Conservation (phyloP, 2,888 invertebrate genomes). For the Dryadula phaetusa region DNA sequence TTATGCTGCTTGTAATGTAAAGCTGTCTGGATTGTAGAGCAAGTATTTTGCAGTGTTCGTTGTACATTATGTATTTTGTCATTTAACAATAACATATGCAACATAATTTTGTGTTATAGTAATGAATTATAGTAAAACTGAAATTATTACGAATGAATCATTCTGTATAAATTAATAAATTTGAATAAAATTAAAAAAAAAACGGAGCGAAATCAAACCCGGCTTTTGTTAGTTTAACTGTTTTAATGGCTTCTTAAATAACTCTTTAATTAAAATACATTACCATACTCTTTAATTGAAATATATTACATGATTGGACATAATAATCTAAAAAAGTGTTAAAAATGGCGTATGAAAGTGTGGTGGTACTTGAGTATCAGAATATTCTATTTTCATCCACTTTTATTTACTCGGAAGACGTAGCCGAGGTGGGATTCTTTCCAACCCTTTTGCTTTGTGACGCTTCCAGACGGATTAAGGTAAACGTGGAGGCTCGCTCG, state of each 20-base stretch:
- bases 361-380: neutral
- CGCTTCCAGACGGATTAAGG: conserved; percentile 34
- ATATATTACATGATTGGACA: neutral
- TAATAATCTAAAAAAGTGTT: neutral
- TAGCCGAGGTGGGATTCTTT: conserved; percentile 31
- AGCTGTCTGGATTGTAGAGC: neutral
- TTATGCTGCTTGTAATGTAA: neutral
- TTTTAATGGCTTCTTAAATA: conserved; percentile 1
- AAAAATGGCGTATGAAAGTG: neutral
- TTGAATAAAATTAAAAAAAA: neutral
- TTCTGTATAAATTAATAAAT: neutral
- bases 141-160: too few relatives aligned
- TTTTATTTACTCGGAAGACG: conserved; percentile 20
- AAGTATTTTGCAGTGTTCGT: too few relatives aligned
- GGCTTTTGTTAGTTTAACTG: neutral
- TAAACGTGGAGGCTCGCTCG: conserved; percentile 36
- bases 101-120: too few relatives aligned
- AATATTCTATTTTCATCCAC: conserved; percentile 22
- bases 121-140: too few relatives aligned
- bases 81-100: too few relatives aligned
- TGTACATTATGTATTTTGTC: too few relatives aligned
- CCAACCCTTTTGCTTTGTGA: conserved; percentile 32
- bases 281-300: too few relatives aligned
- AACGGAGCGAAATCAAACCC: neutral
- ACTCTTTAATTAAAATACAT: neutral